Evolutionary conservation across 2,888 invertebrate genomes (phyloP), one percentile per base, ranked within the genome.

Genomic region (Ormyrus labotus): DNA sequence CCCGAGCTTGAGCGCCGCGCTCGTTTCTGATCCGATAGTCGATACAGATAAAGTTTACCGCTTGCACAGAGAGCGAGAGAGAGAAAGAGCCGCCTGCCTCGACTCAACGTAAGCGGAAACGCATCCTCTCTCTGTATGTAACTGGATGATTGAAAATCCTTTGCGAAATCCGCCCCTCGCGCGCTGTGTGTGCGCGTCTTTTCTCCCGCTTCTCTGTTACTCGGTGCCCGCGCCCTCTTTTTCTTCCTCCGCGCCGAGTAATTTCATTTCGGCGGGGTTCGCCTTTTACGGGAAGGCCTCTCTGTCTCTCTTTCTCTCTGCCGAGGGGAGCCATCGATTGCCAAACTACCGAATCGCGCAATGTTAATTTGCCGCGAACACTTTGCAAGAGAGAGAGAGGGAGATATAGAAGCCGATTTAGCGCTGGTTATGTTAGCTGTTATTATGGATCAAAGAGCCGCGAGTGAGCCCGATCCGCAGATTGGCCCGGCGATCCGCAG

Each of bases 21-120:
- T 81, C 78, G 72, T 82, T 78, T 81, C 82, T 78, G 83, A 84
- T 81, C 82, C 81, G 76, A 78, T 82, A 83, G 81, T 81, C 83
- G 83, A 84, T 84, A 84, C 82, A 83, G 82, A 84, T 83, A 82
- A 82, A 83, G 73, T 81, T 83, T 68, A 80, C 74, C 72, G 76
- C 78, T 71, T 55, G 81, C 75, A n/a, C 34, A n/a, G 11, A 48
- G 65, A 65, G 9, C 45, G 72, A 63, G 65, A 61, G 69, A 69
- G 57, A 61, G 61, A 34, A 45, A 45, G 34, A 34, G 53, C 63
- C 55, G 61, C 47, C 69, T 61, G 48, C 63, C 68, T 69, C 19
- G 69, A 68, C 63, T 79, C 69, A 69, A 65, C 75, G 34, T 73
- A 79, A 57, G 58, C 74, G 73, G 57, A 65, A 74, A 74, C 81